Evolutionary conservation across 2,797 vertebrate genomes (phyloP).

Genomic region (Microctenopoma steveboyesi): DNA sequence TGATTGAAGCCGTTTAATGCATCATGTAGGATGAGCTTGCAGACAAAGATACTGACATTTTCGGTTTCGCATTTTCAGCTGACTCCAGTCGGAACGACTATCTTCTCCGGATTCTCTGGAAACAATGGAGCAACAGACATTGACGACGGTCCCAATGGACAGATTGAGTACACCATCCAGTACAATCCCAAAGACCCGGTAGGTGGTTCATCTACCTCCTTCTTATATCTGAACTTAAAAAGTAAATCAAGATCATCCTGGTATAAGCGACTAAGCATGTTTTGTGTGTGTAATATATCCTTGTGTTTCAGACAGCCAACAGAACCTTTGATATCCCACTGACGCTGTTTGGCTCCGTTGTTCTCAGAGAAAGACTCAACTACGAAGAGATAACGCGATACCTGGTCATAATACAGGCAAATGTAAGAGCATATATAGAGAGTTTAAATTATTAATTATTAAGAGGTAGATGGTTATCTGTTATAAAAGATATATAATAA

Average conservation of each 20-base stretch:
- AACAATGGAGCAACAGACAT: constrained; percentile 95
- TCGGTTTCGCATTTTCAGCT: constrained; percentile 81
- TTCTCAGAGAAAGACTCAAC: constrained; percentile 93
- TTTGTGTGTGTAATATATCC: constrained; percentile 27
- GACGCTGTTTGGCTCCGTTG: constrained; percentile 92
- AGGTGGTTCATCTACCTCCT: constrained; percentile 46
- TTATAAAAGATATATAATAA: not conserved
- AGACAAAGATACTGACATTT: not conserved
- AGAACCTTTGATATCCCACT: constrained; percentile 96
- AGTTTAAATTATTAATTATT: too few relatives aligned
- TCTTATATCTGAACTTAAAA: not conserved
- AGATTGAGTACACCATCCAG: constrained; percentile 96
- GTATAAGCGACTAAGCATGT: not conserved
- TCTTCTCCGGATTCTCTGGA: constrained; percentile 94
- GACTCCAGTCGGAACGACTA: constrained; percentile 95
- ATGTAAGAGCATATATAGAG: constrained; percentile 79
- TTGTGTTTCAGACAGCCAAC: constrained; percentile 87
- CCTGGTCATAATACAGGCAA: constrained; percentile 94
- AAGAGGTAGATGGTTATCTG: not conserved
- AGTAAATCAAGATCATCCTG: not conserved
- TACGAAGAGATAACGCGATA: constrained; percentile 97
- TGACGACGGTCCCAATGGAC: constrained; percentile 96
- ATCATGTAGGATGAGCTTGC: constrained; percentile 8
- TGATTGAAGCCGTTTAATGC: constrained; percentile 13
- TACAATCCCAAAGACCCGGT: constrained; percentile 94